Evolutionary conservation across 2,797 vertebrate genomes (phyloP).

Genomic region (Tenualosa thibaudeaui): DNA sequence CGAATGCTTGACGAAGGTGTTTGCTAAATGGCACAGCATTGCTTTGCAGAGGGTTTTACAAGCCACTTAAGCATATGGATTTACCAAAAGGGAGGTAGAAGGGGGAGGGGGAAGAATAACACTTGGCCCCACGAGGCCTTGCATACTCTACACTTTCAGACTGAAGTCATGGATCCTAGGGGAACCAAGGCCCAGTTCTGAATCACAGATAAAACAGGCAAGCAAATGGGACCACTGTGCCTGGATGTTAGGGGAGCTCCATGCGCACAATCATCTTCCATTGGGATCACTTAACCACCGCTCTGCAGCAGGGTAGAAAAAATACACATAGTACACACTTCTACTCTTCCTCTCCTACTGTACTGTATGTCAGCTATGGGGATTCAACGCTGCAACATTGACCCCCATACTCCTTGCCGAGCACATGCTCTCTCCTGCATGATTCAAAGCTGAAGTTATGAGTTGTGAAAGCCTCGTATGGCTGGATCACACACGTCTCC

Average conservation of each 20-base stretch:
- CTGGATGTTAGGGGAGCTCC: not conserved
- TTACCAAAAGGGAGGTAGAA: not conserved
- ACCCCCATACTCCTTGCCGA: not conserved
- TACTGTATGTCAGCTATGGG: not conserved
- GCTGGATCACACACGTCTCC: not conserved
- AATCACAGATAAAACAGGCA: constrained; percentile 13
- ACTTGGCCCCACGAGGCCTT: constrained; percentile 12
- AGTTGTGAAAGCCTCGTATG: not conserved
- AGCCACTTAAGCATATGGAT: not conserved
- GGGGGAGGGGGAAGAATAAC: not conserved
- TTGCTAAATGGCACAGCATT: not conserved
- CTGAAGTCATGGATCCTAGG: not conserved
- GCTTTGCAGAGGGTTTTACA: constrained; percentile 12
- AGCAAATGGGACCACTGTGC: not conserved
- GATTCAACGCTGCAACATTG: not conserved
- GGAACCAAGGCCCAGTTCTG: not conserved
- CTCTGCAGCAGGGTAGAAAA: not conserved
- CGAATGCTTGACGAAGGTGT: not conserved
- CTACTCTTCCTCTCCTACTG: not conserved
- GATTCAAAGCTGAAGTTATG: constrained; percentile 4
- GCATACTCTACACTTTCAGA: not conserved
- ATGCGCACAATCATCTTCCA: not conserved
- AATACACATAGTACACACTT: not conserved
- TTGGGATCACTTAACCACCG: not conserved
- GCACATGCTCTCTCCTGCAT: not conserved